Evolutionary conservation across 2,113 vertebrate species (phyloP).

Genomic region (Penelope pileata): DNA sequence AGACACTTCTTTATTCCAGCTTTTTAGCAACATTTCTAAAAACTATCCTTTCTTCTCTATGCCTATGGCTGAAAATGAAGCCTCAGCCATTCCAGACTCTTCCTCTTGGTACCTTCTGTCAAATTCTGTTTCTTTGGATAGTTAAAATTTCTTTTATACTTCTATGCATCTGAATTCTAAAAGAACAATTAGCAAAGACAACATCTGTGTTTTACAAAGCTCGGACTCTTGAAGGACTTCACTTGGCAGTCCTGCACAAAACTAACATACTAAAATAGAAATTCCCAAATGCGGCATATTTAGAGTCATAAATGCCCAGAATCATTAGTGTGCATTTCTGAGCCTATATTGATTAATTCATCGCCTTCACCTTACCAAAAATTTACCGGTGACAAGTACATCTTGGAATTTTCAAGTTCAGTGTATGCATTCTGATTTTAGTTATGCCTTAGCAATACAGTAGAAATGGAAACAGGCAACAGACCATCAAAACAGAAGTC

Average conservation of each 20-base stretch:
- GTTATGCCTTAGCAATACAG: neutral
- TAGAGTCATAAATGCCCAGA: slow-evolving; percentile 45
- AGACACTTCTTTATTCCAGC: neutral
- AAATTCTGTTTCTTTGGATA: slow-evolving; percentile 52
- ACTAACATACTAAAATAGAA: slow-evolving; percentile 39
- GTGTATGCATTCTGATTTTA: neutral
- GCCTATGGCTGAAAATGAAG: slow-evolving; percentile 17
- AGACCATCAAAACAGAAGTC: slow-evolving; percentile 21
- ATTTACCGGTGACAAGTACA: slow-evolving; percentile 8
- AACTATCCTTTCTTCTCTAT: slow-evolving; percentile 5
- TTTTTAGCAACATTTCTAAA: slow-evolving; percentile 6
- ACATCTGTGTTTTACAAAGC: slow-evolving; percentile 57
- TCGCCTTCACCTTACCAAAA: slow-evolving; percentile 27
- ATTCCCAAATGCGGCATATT: slow-evolving; percentile 36
- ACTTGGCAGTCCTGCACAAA: slow-evolving; percentile 51
- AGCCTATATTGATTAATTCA: neutral
- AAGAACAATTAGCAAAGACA: slow-evolving; percentile 60
- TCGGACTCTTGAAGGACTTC: slow-evolving; percentile 50
- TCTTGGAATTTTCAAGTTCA: slow-evolving; percentile 15
- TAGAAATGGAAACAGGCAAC: neutral
- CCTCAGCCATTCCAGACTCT: slow-evolving; percentile 25
- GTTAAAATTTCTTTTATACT: slow-evolving; percentile 48
- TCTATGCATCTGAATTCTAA: slow-evolving; percentile 32
- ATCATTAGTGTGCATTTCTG: neutral
- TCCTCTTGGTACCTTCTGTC: slow-evolving; percentile 27